Conservation (phyloP, 2,888 invertebrate species). For the Sarcophaga variegata region DNA sequence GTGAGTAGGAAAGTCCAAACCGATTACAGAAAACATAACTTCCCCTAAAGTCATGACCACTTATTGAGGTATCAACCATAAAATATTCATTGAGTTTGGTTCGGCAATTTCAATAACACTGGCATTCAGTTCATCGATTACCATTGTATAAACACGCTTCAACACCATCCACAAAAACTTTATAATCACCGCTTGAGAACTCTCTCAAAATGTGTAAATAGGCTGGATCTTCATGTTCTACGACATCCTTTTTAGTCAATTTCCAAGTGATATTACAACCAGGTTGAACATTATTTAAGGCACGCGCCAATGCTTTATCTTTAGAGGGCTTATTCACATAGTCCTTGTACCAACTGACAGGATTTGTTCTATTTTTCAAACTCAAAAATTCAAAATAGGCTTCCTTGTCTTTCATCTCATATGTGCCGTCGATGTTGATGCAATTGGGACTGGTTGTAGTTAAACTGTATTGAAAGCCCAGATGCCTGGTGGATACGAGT, state of each 20-base stretch:
- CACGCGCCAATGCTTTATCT: conserved; percentile 76
- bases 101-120: conserved; percentile 73
- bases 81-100: conserved; percentile 84
- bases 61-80: conserved; percentile 87
- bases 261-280: conserved; percentile 72
- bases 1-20: conserved; percentile 88
- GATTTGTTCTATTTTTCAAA: conserved; percentile 50
- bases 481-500: conserved; percentile 38
- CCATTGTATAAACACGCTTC: conserved; percentile 78
- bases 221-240: conserved; percentile 71
- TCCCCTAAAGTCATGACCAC: conserved; percentile 85
- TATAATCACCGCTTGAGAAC: conserved; percentile 72
- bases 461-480: conserved; percentile 31
- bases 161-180: conserved; percentile 70
- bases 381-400: conserved; percentile 78
- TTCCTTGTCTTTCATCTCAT: conserved; percentile 63
- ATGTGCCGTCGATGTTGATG: conserved; percentile 16
- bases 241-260: conserved; percentile 67
- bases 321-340: conserved; percentile 77
- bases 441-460: conserved; percentile 19
- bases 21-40: conserved; percentile 87
- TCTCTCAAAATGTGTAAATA: conserved; percentile 70
- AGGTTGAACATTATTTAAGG: conserved; percentile 73
- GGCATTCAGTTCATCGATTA: conserved; percentile 70
- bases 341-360: conserved; percentile 71